A percentile compares a stretch with the other conserved stretches of the same genome.
Evolutionary conservation across 1,140 invertebrate genomes (phyloP).

Genomic region (Drosophila pseudoobscura): DNA sequence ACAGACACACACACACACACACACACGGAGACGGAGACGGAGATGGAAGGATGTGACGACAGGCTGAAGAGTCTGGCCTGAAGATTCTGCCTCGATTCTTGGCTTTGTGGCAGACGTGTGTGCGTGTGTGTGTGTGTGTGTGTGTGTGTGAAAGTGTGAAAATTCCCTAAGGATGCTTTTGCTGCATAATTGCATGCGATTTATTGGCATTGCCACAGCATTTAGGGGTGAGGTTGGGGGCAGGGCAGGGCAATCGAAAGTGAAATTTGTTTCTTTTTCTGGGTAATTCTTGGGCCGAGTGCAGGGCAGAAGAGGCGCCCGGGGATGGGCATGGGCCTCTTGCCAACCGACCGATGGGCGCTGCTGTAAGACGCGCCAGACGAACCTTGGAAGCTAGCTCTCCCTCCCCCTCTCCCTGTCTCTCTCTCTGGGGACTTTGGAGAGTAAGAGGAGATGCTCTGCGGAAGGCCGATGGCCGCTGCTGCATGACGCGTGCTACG

Average conservation of each 20-base stretch:
- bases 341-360: too few relatives aligned
- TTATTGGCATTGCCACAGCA: constrained; percentile 69
- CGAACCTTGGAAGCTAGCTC: too few relatives aligned
- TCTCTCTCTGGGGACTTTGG: too few relatives aligned
- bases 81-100: constrained; percentile 10
- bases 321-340: too few relatives aligned
- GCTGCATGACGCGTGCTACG: too few relatives aligned
- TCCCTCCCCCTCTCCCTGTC: too few relatives aligned
- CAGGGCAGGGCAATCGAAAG: constrained; percentile 22
- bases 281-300: too few relatives aligned
- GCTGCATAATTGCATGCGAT: constrained; percentile 77
- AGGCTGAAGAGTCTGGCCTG: not conserved
- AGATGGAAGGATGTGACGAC: not conserved
- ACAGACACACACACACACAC: constrained; percentile 6
- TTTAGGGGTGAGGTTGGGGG: constrained; percentile 20
- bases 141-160: constrained; percentile 71
- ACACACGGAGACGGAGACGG: not conserved
- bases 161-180: constrained; percentile 77
- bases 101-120: constrained; percentile 45
- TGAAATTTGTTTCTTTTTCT: too few relatives aligned
- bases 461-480: too few relatives aligned
- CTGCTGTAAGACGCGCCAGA: too few relatives aligned
- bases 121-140: constrained; percentile 36
- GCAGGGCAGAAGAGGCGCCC: too few relatives aligned
- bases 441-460: too few relatives aligned